Evolutionary conservation across 2,797 vertebrate species (phyloP).

Genomic region (Chloroceryle amazona): DNA sequence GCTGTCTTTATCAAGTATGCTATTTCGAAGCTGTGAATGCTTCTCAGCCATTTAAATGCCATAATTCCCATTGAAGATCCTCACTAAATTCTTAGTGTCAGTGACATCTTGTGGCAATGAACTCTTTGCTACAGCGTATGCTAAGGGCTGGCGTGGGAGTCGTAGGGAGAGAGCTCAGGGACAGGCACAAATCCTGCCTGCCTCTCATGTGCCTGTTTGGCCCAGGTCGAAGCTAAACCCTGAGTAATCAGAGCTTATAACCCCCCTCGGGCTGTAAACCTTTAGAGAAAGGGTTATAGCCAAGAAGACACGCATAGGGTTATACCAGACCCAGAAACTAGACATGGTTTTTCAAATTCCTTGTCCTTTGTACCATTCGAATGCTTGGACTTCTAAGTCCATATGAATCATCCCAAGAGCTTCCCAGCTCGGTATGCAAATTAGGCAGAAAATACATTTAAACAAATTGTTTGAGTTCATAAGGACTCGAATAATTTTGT

Average conservation of each 20-base stretch:
- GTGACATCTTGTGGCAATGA: conserved; percentile 74
- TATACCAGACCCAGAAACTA: background rate
- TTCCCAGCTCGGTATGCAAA: conserved; percentile 19
- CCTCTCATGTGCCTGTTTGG: background rate
- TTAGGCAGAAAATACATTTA: background rate
- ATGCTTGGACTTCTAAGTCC: background rate
- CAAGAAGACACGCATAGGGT: background rate
- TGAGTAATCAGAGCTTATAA: accelerated
- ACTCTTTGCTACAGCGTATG: conserved; percentile 35
- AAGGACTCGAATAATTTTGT: background rate
- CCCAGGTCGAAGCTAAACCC: background rate
- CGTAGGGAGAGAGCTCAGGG: background rate
- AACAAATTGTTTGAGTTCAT: background rate
- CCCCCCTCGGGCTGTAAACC: background rate
- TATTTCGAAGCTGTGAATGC: background rate
- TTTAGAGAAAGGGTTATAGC: background rate
- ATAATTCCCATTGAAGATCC: background rate
- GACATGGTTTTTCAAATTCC: background rate
- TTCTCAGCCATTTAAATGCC: conserved; percentile 7
- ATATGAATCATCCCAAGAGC: background rate
- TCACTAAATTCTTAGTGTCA: conserved; percentile 66
- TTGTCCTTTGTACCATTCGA: background rate
- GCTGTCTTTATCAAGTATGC: background rate
- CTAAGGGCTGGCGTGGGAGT: background rate
- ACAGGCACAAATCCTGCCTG: background rate